Conservation (phyloP, 2,797 vertebrate genomes). For the Tadarida brasiliensis region DNA sequence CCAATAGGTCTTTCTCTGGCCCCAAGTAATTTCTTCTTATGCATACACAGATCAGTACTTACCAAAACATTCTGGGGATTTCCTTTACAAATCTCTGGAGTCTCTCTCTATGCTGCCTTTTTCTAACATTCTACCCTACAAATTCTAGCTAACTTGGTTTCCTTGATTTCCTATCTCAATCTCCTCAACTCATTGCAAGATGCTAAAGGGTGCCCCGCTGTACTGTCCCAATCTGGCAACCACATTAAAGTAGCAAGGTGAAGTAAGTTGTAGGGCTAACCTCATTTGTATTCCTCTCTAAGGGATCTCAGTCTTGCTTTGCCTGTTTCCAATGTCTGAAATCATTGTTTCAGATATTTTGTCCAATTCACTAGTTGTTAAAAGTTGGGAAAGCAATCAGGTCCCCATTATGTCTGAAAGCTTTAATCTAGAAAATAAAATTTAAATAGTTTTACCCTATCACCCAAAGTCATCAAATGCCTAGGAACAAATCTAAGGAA, state of each 20-base stretch:
- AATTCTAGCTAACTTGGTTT: background rate
- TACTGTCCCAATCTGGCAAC: background rate
- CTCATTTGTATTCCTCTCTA: background rate
- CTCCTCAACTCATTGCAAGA: background rate
- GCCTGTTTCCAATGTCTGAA: background rate
- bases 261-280: background rate
- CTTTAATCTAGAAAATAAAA: constrained; percentile 9
- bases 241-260: background rate
- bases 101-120: background rate
- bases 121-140: background rate
- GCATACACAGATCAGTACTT: background rate
- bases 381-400: background rate
- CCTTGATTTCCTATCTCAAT: background rate
- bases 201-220: background rate
- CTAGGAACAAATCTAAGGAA: background rate
- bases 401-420: background rate
- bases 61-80: background rate
- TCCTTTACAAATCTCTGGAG: background rate
- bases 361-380: background rate
- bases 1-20: background rate
- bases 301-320: background rate
- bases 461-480: background rate
- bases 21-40: background rate
- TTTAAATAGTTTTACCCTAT: background rate
- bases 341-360: background rate